Base-by-base conservation (phyloP, 2,797 vertebrate genomes). In the Hydrophis major region DNA sequence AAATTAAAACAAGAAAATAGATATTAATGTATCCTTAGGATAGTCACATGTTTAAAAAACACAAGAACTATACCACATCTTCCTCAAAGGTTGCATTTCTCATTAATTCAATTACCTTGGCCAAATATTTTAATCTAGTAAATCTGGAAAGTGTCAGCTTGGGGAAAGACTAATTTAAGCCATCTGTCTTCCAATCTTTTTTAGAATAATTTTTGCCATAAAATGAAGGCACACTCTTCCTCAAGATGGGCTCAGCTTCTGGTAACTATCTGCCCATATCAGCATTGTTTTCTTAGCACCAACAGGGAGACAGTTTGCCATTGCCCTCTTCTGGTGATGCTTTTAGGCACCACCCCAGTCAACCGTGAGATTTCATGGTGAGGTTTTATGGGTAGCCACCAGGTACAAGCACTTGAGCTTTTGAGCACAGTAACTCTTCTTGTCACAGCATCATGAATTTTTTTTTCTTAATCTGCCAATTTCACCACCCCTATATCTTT, bases 11-110 rank as follows among this genome's bases (percentile, higher is more conserved):
- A 89, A 42, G 57, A 89, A 47, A 25, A 89, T 47, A 14, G 12
- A 28, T 27, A 61, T 47, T 89, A 18, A 22, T 25, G 16, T 55
- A 37, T 25, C n/a, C 12, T 69, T 50, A 56, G 28, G 5, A 50
- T 55, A 47, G 14, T n/a, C 25, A 22, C 92, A 50, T 92, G 92
- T 50, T 95, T 93, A 94, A 90, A 95, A 95, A 96, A 93, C 93
- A 93, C 94, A 87, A 86, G 27, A 94, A n/a, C 16, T 55, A 18
- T 56, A 56, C 0, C 1, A 10, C 20, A 25, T 47, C 42, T 83
- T 83, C 22, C 78, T 42, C 78, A 83, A 25, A 83, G 37, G 78
- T 83, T 42, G 18, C 69, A 8, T 8, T 83, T 83, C 78, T 22
- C 42, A 83, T 83, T 22, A 47, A 47, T 47, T 83, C 74, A 83